These are phyloP conservation scores for Ellobius talpinus DNA, from an alignment of 2,113 vertebrate species.

Conservation along the genomic window DNA sequence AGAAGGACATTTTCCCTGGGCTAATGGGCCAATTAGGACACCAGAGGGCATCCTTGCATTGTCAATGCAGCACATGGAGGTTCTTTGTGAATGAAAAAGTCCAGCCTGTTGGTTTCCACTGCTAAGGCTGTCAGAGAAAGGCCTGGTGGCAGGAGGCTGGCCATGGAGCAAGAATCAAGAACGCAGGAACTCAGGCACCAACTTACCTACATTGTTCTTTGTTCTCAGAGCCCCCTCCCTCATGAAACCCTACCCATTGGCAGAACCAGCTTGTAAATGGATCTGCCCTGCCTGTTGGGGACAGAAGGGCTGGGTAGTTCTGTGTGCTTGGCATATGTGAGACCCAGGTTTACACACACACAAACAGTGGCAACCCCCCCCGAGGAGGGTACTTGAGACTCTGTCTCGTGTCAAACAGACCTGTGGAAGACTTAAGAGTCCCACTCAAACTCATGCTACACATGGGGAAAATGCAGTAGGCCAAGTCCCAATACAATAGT, in stretches of 20 bases:
- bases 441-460: not conserved
- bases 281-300: not conserved
- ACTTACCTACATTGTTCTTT: not conserved
- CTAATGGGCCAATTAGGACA: slow-evolving; percentile 38
- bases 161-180: not conserved
- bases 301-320: not conserved
- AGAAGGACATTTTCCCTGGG: not conserved
- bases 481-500: not conserved
- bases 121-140: not conserved
- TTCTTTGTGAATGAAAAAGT: slow-evolving; percentile 51
- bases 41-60: not conserved
- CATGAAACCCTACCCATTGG: not conserved
- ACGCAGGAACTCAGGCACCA: not conserved
- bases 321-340: not conserved
- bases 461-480: not conserved
- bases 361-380: not conserved
- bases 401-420: not conserved
- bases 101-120: not conserved
- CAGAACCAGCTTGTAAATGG: not conserved
- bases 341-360: not conserved
- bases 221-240: not conserved
- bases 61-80: not conserved
- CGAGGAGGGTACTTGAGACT: too few species aligned
- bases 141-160: not conserved
- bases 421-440: not conserved